Conservation (phyloP, 2,797 vertebrate species). For the Pipistrellus kuhlii region DNA sequence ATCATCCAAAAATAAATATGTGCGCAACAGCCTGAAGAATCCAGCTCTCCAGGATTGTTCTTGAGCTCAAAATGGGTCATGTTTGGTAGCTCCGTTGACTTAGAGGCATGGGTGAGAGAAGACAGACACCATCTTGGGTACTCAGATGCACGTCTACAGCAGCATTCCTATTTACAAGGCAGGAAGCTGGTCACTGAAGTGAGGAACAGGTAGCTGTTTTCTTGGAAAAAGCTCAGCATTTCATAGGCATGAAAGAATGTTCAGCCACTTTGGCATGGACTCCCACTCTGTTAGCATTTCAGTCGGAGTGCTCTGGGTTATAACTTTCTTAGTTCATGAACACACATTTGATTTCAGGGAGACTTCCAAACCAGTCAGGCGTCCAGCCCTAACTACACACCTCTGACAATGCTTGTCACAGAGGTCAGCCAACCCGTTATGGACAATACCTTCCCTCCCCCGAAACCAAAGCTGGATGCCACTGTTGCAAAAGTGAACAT, state of each 20-base stretch:
- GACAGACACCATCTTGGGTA: background rate
- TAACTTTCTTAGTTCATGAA: background rate
- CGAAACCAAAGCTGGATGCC: background rate
- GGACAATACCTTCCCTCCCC: background rate
- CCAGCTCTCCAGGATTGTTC: background rate
- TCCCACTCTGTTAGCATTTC: background rate
- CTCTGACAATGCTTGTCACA: background rate
- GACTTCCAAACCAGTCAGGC: background rate
- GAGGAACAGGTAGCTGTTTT: background rate
- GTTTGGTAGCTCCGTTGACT: background rate
- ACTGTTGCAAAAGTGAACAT: background rate
- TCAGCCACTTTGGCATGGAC: background rate
- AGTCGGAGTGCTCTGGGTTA: background rate
- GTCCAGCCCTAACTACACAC: background rate
- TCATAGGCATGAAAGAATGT: background rate
- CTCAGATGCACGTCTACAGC: background rate
- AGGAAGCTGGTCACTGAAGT: background rate
- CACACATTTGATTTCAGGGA: constrained; percentile 2
- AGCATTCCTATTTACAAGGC: background rate
- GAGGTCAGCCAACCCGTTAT: background rate
- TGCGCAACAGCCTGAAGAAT: background rate
- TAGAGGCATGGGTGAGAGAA: background rate
- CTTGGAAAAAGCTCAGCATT: background rate
- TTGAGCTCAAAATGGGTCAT: background rate
- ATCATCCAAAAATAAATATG: background rate